phyloP scores from a whole-genome alignment of 2,113 vertebrate genomes.

The Oreocharis arfaki region DNA sequence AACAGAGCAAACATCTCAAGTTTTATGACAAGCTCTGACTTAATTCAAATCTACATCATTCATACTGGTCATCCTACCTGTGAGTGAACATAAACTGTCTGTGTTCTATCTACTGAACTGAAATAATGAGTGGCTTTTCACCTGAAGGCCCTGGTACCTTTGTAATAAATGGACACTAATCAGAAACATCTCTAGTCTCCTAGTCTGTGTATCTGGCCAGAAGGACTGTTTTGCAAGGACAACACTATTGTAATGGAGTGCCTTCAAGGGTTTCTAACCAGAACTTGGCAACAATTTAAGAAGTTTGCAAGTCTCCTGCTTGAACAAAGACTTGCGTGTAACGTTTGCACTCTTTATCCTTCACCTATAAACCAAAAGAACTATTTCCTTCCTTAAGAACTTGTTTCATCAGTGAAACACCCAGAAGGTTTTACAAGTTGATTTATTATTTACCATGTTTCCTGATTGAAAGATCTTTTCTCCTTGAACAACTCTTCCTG shows the following conservation, averaged over 20 bases:
- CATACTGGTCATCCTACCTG: neutral
- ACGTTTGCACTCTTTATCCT: neutral
- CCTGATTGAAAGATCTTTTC: conserved; percentile 86
- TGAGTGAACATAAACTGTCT: neutral
- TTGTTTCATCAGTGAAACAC: neutral
- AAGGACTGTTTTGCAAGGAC: neutral
- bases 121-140: neutral
- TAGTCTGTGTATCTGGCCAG: neutral
- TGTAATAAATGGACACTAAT: neutral
- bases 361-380: neutral
- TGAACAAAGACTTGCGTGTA: neutral
- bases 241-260: accelerated
- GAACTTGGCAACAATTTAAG: neutral
- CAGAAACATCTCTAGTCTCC: neutral
- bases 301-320: neutral
- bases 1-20: neutral
- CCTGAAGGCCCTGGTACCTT: neutral
- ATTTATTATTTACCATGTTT: conserved; percentile 71
- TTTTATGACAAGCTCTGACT: neutral
- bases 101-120: neutral
- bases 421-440: neutral
- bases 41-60: neutral
- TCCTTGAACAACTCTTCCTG: conserved; percentile 80
- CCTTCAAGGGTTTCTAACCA: neutral
- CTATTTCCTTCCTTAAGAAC: neutral